Evolutionary conservation across 1,140 invertebrate genomes (phyloP), one percentile per base, ranked within the genome.

Genomic region (Laupala kohalensis): DNA sequence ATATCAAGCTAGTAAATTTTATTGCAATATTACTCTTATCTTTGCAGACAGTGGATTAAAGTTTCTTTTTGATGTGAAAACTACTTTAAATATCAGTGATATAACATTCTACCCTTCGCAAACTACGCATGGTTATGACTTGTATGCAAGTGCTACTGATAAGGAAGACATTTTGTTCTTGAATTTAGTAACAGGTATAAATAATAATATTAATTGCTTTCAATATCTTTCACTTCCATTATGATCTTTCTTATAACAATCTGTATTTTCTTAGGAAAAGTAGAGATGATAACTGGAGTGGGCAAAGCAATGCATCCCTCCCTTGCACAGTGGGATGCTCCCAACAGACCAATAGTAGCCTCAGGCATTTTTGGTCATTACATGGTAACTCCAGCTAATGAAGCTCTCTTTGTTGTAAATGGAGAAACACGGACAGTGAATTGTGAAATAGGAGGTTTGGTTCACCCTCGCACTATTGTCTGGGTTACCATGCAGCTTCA

Each of bases 1-100:
- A 6, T 15, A 37, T 15, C 30, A 53, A 53, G n/a, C n/a, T n/a
- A n/a, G n/a, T n/a, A n/a, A n/a, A n/a, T n/a, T n/a, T n/a, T n/a
- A 53, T 53, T 1, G 19, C 19, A 53, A 53, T 13, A 19, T 53
- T 53, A 53, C 19, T 53, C n/a, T 74, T 73, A 69, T 73, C 72
- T 72, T 82, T 81, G 6, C 76, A 89, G 88, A 86, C 63, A 82
- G 80, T 74, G 89, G 88, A 67, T 76, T 92, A 28, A 84, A 86
- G 74, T 91, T 92, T 77, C 80, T 84, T 12, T 92, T 91, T 80
- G 91, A 92, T 77, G 90, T 92, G 24, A 90, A 89, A 79, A 91
- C 91, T 6, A 90, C 88, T 5, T 80, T 91, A 25, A 89, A 89
- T 76, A 87, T 93, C 72, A 91, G 90, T 73, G 89, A 91, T 76